These are phyloP conservation scores for Lymantria monacha DNA, from an alignment of 2,888 invertebrate species.

Conservation along the genomic window DNA sequence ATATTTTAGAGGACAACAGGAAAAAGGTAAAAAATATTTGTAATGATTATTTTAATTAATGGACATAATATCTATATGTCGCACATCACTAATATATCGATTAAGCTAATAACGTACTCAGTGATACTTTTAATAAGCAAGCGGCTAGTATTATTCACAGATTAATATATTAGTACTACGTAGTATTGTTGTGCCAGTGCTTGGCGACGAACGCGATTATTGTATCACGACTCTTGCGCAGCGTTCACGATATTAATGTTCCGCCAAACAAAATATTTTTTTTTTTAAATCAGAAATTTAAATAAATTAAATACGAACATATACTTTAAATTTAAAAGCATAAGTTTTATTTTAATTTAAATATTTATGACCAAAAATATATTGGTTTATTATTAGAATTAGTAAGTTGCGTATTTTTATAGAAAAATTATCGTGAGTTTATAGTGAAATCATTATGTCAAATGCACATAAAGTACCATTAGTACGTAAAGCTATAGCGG, in stretches of 20 bases:
- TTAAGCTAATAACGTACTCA: conserved; percentile 7
- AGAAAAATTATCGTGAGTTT: no score
- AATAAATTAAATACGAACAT: background rate
- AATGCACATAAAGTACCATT: conserved; percentile 47
- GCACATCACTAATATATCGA: conserved; percentile 9
- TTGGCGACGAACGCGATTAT: conserved; percentile 41
- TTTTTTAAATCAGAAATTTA: background rate
- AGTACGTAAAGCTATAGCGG: conserved; percentile 69
- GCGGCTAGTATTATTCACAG: conserved; percentile 1
- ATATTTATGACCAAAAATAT: no score
- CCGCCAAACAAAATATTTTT: background rate
- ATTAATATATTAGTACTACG: no score
- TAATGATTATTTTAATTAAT: conserved; percentile 14
- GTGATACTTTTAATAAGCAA: conserved; percentile 4
- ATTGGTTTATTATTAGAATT: no score
- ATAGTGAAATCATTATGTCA: conserved; percentile 49
- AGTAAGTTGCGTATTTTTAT: no score
- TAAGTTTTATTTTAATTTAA: no score
- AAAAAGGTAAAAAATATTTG: conserved; percentile 11
- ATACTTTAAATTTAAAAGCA: background rate
- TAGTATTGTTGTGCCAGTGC: conserved; percentile 37
- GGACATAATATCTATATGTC: conserved; percentile 1
- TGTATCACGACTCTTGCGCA: conserved; percentile 40
- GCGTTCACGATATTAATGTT: conserved; percentile 21
- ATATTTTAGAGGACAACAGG: conserved; percentile 8